Conservation (phyloP, 2,113 vertebrate species). For the Daboia siamensis region DNA sequence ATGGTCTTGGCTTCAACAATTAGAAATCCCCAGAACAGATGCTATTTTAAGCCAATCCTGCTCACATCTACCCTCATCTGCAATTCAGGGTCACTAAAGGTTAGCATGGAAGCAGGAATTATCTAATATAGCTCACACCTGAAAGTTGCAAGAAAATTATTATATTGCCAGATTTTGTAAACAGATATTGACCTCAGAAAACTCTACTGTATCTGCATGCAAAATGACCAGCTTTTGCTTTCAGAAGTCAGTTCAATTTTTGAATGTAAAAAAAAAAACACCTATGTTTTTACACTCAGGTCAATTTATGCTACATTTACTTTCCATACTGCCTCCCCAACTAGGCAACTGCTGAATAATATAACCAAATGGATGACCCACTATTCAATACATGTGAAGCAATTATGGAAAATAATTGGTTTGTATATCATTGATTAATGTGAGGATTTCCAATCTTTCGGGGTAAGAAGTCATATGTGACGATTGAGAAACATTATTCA, state of each 20-base stretch:
- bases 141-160: constrained; percentile 38
- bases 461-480: neutral
- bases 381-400: constrained; percentile 54
- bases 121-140: constrained; percentile 31
- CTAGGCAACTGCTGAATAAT: constrained; percentile 47
- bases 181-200: constrained; percentile 58
- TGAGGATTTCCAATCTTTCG: neutral
- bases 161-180: constrained; percentile 31
- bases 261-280: constrained; percentile 28
- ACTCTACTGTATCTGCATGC: constrained; percentile 22
- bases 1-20: constrained; percentile 61
- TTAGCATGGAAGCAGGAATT: constrained; percentile 55
- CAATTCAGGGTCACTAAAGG: constrained; percentile 62
- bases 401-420: constrained; percentile 42
- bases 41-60: constrained; percentile 61
- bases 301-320: constrained; percentile 40
- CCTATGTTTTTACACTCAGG: neutral
- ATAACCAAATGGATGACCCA: constrained; percentile 38
- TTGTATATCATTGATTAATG: constrained; percentile 35
- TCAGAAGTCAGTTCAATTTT: constrained; percentile 21
- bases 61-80: constrained; percentile 46
- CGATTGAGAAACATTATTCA: neutral
- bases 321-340: constrained; percentile 50
- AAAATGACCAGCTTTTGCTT: constrained; percentile 44
- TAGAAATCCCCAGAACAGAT: constrained; percentile 68